Percentiles rank a stretch among this genome's conserved stretches.
phyloP scores from a whole-genome alignment of 2,888 invertebrate genomes.

The Rhagophthalmus giganteus region DNA sequence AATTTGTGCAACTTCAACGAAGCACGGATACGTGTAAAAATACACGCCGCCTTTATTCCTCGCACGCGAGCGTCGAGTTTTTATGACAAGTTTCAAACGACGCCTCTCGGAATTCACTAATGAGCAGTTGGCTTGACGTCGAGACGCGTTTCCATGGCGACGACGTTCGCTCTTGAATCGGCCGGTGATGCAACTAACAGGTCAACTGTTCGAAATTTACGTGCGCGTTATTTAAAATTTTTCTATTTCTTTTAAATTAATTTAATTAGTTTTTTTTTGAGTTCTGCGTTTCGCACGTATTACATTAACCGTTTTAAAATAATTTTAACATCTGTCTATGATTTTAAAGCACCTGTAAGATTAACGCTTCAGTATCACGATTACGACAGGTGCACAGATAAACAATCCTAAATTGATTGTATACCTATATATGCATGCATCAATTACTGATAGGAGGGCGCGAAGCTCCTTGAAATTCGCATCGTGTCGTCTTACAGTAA shows the following conservation, averaged over 20 bases:
- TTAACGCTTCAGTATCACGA: conserved; percentile 32
- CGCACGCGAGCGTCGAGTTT: conserved; percentile 49
- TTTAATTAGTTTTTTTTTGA: background rate
- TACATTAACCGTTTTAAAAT: background rate
- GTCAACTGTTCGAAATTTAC: conserved; percentile 22
- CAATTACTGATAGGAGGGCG: too few relatives aligned
- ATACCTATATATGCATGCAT: too few relatives aligned
- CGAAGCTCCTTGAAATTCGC: too few relatives aligned
- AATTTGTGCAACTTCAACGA: conserved; percentile 17
- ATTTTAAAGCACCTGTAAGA: conserved; percentile 26
- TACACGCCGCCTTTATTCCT: conserved; percentile 40
- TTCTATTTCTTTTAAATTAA: background rate
- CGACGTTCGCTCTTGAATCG: conserved; percentile 41
- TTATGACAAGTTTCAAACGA: conserved; percentile 54
- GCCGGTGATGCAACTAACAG: conserved; percentile 34
- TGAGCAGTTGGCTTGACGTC: conserved; percentile 54
- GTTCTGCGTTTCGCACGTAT: too few relatives aligned
- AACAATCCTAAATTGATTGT: too few relatives aligned
- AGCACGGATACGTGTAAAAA: conserved; percentile 33
- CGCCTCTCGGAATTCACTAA: conserved; percentile 55
- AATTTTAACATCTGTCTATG: conserved; percentile 26
- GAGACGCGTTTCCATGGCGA: conserved; percentile 45
- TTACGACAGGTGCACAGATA: too few relatives aligned
- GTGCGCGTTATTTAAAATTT: background rate
- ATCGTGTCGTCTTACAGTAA: too few relatives aligned